These are phyloP conservation scores for Euura saliciscinereae DNA, from an alignment of 1,140 invertebrate genomes.

Conservation along the genomic window DNA sequence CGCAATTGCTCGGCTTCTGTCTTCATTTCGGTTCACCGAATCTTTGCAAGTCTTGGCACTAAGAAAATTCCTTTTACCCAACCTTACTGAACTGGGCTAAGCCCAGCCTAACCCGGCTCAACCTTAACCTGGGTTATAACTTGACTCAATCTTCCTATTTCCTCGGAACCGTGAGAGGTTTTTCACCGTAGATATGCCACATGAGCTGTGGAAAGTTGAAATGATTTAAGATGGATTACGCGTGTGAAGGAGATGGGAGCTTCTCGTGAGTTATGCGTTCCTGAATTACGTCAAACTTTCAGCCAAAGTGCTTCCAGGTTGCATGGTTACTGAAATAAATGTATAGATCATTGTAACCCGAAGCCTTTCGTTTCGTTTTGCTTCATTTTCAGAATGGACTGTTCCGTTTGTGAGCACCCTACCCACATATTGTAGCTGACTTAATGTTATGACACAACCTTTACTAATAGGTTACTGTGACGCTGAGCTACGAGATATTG, in stretches of 20 bases:
- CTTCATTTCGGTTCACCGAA: not conserved
- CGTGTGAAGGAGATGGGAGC: not conserved
- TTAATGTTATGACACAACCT: not conserved
- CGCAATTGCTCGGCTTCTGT: not conserved
- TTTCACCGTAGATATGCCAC: not conserved
- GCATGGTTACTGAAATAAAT: too few relatives aligned
- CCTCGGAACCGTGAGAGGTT: not conserved
- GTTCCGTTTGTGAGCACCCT: too few relatives aligned
- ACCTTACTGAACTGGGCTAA: not conserved
- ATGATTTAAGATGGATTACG: slow-evolving; percentile 7
- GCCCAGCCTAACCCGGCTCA: not conserved
- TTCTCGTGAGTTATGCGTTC: not conserved
- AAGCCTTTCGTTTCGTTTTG: not conserved
- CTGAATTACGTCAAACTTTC: not conserved
- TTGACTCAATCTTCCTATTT: not conserved
- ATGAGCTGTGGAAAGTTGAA: not conserved
- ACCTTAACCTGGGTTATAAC: not conserved
- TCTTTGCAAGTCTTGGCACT: not conserved
- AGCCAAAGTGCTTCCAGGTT: too few relatives aligned
- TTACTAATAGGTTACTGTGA: slow-evolving; percentile 3
- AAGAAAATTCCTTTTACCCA: not conserved
- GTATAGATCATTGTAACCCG: too few relatives aligned
- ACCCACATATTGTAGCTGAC: not conserved
- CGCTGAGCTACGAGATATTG: not conserved
- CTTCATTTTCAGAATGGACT: not conserved